phyloP scores from a whole-genome alignment of 2,888 invertebrate species.

The Euproctis similis region DNA sequence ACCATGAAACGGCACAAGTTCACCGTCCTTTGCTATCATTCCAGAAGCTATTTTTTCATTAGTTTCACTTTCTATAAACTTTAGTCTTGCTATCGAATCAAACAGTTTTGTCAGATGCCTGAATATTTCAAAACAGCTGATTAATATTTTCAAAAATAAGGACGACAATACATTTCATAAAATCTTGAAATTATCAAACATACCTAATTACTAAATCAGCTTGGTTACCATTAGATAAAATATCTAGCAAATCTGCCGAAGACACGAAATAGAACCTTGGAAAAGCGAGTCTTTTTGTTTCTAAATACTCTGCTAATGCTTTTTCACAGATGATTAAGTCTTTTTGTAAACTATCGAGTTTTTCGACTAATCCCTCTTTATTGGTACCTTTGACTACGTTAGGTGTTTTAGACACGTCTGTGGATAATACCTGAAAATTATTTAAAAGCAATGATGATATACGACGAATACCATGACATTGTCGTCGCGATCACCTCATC shows the following conservation, averaged over 20 bases:
- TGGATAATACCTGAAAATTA: conserved; percentile 77
- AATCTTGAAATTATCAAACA: conserved; percentile 3
- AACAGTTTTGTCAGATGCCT: conserved; percentile 96
- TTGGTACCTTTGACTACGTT: conserved; percentile 96
- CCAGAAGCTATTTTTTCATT: conserved; percentile 80
- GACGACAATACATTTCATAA: too few relatives aligned
- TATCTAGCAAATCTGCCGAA: conserved; percentile 94
- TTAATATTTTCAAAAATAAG: too few relatives aligned
- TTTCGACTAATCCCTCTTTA: conserved; percentile 85
- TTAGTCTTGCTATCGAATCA: conserved; percentile 92
- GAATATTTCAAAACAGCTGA: conserved; percentile 17
- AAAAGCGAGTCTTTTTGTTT: conserved; percentile 96
- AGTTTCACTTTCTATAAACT: conserved; percentile 80
- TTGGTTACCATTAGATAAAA: conserved; percentile 96
- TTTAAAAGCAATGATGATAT: too few relatives aligned
- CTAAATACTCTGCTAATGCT: conserved; percentile 96
- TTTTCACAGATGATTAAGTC: conserved; percentile 95
- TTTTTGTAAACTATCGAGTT: conserved; percentile 87
- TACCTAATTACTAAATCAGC: conserved; percentile 85
- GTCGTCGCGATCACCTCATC: too few relatives aligned
- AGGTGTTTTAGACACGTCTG: conserved; percentile 85
- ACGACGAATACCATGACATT: too few relatives aligned
- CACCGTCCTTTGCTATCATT: conserved; percentile 97
- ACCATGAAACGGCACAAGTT: conserved; percentile 88
- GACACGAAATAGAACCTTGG: conserved; percentile 98